Conservation (phyloP, 1,140 invertebrate species). For the Neodiprion virginianus region DNA sequence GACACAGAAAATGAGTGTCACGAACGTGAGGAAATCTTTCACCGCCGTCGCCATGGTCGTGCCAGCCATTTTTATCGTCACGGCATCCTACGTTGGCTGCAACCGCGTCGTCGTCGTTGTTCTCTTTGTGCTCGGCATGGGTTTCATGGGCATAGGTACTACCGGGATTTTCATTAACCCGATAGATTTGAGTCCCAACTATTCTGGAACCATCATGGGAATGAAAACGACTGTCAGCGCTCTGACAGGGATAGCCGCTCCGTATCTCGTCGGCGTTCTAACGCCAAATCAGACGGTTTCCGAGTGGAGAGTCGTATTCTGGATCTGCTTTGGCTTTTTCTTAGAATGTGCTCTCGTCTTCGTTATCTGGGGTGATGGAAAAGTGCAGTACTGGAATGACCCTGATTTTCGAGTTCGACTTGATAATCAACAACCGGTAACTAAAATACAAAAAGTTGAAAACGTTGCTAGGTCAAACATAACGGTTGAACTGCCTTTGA, state of each 20-base stretch:
- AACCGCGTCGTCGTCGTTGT: constrained; percentile 67
- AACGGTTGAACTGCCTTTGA: no score
- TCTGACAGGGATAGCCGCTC: constrained; percentile 69
- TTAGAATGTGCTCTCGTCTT: constrained; percentile 57
- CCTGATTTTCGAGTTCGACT: neutral
- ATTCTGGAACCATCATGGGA: constrained; percentile 71
- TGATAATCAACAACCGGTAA: no score
- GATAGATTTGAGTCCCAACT: constrained; percentile 77
- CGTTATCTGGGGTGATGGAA: constrained; percentile 46
- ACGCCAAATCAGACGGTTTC: constrained; percentile 71
- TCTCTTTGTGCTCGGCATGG: constrained; percentile 73
- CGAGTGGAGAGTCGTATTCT: constrained; percentile 84
- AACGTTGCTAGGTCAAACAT: no score
- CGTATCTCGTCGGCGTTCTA: constrained; percentile 75
- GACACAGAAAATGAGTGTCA: constrained; percentile 60
- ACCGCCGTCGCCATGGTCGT: constrained; percentile 75
- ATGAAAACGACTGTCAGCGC: constrained; percentile 70
- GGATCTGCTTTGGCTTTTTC: constrained; percentile 59
- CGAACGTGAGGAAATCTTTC: constrained; percentile 68
- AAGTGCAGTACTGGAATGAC: constrained; percentile 47
- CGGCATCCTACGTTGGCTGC: constrained; percentile 81
- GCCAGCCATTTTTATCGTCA: constrained; percentile 77
- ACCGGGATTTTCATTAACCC: constrained; percentile 67
- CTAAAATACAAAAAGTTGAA: no score
- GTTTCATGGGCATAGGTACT: constrained; percentile 74